phyloP scores from a whole-genome alignment of 2,113 vertebrate species.

The Ursus arctos region DNA sequence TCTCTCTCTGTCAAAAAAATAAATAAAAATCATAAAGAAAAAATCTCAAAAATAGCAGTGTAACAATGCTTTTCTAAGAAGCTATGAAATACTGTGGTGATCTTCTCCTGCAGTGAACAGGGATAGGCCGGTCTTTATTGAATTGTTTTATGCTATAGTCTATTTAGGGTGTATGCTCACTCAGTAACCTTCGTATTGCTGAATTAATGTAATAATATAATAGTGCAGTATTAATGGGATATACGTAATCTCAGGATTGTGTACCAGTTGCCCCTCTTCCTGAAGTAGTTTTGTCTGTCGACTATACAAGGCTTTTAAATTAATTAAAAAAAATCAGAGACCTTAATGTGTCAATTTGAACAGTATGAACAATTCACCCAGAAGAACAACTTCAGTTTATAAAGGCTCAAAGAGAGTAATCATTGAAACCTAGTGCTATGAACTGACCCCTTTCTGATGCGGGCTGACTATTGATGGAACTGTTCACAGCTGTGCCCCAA shows the following conservation, averaged over 20 bases:
- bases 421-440: neutral
- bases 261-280: neutral
- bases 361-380: neutral
- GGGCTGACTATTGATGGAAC: conserved; percentile 27
- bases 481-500: conserved; percentile 57
- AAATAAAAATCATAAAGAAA: too few species aligned
- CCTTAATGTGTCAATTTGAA: neutral
- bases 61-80: neutral
- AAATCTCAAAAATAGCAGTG: neutral
- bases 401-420: neutral
- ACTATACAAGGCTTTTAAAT: neutral
- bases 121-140: neutral
- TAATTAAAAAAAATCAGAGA: neutral
- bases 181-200: neutral
- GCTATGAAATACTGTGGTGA: neutral
- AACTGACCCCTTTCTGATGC: neutral
- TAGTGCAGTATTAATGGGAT: neutral
- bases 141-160: neutral
- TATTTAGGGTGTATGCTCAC: neutral
- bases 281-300: conserved; percentile 3
- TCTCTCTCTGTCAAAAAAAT: too few species aligned
- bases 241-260: neutral
- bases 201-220: neutral
- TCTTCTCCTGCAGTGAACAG: neutral
- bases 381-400: conserved; percentile 11